Percentiles rank a stretch among this genome's conserved stretches.
Conservation (phyloP, 2,888 invertebrate species). For the Trachelus stipa region DNA sequence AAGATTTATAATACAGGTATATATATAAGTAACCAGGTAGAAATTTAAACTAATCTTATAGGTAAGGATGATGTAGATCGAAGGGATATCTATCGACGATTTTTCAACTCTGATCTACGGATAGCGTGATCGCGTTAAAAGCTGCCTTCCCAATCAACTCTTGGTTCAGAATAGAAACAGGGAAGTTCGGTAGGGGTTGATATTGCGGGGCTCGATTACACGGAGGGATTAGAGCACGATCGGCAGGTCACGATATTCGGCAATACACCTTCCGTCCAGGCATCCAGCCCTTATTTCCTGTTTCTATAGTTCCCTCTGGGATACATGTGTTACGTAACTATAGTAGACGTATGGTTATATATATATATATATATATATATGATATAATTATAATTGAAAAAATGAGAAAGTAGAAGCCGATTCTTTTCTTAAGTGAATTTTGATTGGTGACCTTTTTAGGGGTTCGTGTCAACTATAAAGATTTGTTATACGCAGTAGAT, state of each 20-base stretch:
- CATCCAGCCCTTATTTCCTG: neutral
- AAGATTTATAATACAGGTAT: neutral
- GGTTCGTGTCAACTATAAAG: neutral
- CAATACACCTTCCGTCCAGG: conserved; percentile 28
- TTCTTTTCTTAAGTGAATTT: neutral
- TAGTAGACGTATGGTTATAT: neutral
- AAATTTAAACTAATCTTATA: conserved; percentile 13
- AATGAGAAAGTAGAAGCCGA: neutral
- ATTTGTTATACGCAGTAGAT: too few species aligned
- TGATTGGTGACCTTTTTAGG: neutral
- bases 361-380: too few species aligned
- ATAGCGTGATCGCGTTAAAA: conserved; percentile 48
- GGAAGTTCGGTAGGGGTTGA: conserved; percentile 4
- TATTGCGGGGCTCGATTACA: conserved; percentile 41
- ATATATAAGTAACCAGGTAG: neutral
- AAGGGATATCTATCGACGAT: conserved; percentile 30
- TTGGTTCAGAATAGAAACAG: neutral
- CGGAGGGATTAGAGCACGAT: conserved; percentile 46
- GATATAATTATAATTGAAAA: conserved; percentile 9
- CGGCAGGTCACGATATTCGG: conserved; percentile 48
- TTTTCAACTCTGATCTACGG: conserved; percentile 47
- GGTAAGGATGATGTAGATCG: conserved; percentile 12
- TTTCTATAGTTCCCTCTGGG: neutral
- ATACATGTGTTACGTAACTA: neutral
- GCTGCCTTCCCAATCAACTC: conserved; percentile 41